phyloP scores from a whole-genome alignment of 1,140 invertebrate genomes.

The Drosophila hydei region DNA sequence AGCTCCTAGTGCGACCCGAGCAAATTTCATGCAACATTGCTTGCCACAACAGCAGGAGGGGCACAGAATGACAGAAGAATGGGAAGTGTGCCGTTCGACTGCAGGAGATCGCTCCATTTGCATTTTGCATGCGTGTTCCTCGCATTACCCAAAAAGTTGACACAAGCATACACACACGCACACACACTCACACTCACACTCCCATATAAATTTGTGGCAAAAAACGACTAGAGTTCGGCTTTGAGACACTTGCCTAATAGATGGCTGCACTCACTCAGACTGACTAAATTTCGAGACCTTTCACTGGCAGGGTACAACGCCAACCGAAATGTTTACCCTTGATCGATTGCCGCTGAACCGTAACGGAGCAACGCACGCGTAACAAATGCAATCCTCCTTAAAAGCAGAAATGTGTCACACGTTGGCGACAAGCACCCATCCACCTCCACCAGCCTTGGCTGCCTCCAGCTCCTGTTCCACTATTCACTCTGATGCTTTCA shows the following conservation, averaged over 20 bases:
- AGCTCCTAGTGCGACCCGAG: conserved; percentile 39
- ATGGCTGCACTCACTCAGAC: conserved; percentile 79
- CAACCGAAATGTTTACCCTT: conserved; percentile 75
- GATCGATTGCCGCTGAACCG: conserved; percentile 81
- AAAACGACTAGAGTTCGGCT: conserved; percentile 13
- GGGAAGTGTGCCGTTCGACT: conserved; percentile 63
- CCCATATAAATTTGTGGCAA: conserved; percentile 14
- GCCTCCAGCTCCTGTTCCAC: background rate
- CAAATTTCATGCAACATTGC: conserved; percentile 77
- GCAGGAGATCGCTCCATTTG: conserved; percentile 64
- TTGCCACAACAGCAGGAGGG: conserved; percentile 37
- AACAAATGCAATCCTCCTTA: conserved; percentile 83
- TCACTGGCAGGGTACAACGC: conserved; percentile 19
- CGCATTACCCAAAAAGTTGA: conserved; percentile 19
- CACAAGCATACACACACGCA: no score
- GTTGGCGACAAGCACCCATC: conserved; percentile 51
- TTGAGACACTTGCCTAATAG: conserved; percentile 52
- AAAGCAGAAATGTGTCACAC: conserved; percentile 83
- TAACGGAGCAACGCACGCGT: conserved; percentile 79
- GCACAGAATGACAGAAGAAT: conserved; percentile 13
- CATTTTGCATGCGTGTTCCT: conserved; percentile 41
- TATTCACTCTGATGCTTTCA: conserved; percentile 41
- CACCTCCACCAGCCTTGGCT: background rate
- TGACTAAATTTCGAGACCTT: conserved; percentile 72
- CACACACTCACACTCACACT: conserved; percentile 40